phyloP scores from a whole-genome alignment of 2,797 vertebrate genomes.

The Melanotaenia maccullochi region DNA sequence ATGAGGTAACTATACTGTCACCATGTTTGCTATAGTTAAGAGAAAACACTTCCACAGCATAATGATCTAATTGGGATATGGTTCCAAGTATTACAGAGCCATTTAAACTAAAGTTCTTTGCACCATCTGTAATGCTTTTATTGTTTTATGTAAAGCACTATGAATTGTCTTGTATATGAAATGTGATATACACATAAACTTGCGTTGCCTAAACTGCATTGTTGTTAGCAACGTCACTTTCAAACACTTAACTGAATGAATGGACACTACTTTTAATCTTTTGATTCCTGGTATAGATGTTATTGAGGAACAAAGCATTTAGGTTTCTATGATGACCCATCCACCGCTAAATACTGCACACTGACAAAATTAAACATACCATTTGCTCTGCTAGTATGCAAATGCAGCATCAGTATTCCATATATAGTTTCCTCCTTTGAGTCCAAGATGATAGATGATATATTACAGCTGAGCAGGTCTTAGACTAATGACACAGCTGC shows the following conservation, averaged over 20 bases:
- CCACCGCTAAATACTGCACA: conserved; percentile 32
- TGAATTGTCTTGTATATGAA: too few relatives aligned
- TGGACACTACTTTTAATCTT: conserved; percentile 33
- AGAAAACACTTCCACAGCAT: conserved; percentile 26
- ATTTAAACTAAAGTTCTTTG: conserved; percentile 1
- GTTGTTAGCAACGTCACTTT: conserved; percentile 31
- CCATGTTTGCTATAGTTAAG: conserved; percentile 33
- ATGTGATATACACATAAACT: too few relatives aligned
- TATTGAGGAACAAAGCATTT: conserved; percentile 16
- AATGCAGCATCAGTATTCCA: conserved; percentile 62
- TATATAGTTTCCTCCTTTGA: conserved; percentile 64
- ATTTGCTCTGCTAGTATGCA: conserved; percentile 63
- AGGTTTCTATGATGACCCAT: conserved; percentile 38
- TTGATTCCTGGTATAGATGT: conserved; percentile 36
- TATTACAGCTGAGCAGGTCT: conserved; percentile 72
- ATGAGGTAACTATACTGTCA: conserved; percentile 19
- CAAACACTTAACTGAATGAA: conserved; percentile 29
- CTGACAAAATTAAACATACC: conserved; percentile 61
- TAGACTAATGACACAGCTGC: conserved; percentile 75
- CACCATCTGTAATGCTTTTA: too few relatives aligned
- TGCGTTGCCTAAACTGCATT: background rate
- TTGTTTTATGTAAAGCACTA: too few relatives aligned
- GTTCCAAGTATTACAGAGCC: conserved; percentile 20
- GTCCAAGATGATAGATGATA: conserved; percentile 76
- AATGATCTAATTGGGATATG: conserved; percentile 29